Percentiles rank a stretch among this genome's conserved stretches.
Evolutionary conservation across 2,113 vertebrate genomes (phyloP).

Genomic region (Anoplopoma fimbria): DNA sequence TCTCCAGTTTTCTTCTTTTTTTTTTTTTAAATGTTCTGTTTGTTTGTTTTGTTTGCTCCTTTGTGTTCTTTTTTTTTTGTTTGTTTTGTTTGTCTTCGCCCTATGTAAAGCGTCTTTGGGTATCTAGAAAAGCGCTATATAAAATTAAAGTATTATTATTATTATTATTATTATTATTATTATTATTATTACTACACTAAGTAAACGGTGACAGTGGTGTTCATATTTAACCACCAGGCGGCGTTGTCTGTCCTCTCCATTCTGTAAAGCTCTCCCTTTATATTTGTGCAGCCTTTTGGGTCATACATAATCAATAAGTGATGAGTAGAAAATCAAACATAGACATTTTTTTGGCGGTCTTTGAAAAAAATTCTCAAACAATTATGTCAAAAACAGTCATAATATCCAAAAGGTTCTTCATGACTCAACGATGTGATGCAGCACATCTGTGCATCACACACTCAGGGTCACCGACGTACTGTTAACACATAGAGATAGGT

Average conservation of each 20-base stretch:
- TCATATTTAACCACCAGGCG: constrained; percentile 45
- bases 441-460: constrained; percentile 28
- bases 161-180: no score
- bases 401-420: constrained; percentile 18
- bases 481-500: constrained; percentile 3
- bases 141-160: no score
- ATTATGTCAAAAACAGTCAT: background rate
- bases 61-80: no score
- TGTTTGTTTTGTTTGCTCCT: no score
- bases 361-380: background rate
- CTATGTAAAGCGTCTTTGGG: no score
- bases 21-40: no score
- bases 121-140: no score
- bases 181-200: no score
- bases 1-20: no score
- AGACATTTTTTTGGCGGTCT: background rate
- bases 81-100: no score
- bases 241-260: background rate
- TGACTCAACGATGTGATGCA: constrained; percentile 27
- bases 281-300: background rate
- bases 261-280: background rate
- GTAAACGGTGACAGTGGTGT: background rate
- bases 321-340: constrained; percentile 16
- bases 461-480: constrained; percentile 11
- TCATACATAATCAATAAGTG: background rate